Evolutionary conservation across 2,888 invertebrate genomes (phyloP), one percentile per base, ranked within the genome.

Genomic region (Drosophila anceps): DNA sequence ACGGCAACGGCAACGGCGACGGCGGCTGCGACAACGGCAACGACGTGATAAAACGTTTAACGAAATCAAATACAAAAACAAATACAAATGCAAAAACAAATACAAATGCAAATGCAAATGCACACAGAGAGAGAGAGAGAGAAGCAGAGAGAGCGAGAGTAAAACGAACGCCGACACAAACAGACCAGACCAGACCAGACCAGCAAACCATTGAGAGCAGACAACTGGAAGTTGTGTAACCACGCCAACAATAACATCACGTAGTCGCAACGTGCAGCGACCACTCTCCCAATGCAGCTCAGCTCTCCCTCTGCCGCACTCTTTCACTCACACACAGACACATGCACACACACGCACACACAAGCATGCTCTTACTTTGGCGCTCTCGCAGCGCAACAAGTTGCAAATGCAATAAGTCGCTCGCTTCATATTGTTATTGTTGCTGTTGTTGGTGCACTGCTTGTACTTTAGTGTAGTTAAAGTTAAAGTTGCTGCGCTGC

Each of bases 41-140:
- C 73, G 75, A 84, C 82, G 84, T 87, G 85, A 82, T 85, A 84
- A 88, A 88, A 82, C 82, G 84, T 84, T 85, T 79, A 82, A 79
- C 74, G 69, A 73, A 77, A 80, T 76, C 81, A 80, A 70, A 76
- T 53, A 69, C 67, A 70, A 71, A 73, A 61, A 51, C 54, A 73
- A 67, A 62, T 63, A 31, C 59, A 68, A 63, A 57, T 55, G 18
- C 62, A 62, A 63, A 62, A 39, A 35, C 37, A 69, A 63, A 62
- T 48, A 41, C 37, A 69, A 53, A 73, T 64, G 55, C 69, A 57
- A 62, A 55, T 59, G 62, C 54, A 72, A 70, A 69, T 69, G 66
- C 73, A 72, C 61, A 74, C 43, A 62, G 39, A 69, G 53, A 64
- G 69, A 61, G 55, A 20, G 31, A 35, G 50, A 44, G 70, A 46